Evolutionary conservation across 2,113 vertebrate species (phyloP).

Genomic region (Perccottus glenii): DNA sequence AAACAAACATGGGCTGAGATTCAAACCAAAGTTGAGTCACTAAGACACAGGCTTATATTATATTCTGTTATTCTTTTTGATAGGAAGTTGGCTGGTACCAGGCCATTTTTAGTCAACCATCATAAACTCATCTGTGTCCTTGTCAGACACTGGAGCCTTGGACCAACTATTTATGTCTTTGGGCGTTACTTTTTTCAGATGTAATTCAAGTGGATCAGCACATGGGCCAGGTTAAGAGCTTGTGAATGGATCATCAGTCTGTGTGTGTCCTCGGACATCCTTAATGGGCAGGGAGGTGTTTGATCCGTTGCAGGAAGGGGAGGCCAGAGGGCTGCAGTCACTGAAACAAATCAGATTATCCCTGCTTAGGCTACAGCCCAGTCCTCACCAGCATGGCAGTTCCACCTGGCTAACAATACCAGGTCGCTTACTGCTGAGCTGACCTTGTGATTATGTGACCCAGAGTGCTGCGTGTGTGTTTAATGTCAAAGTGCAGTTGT

Average conservation of each 20-base stretch:
- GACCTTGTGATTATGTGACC: conserved; percentile 58
- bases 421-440: conserved; percentile 44
- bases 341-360: conserved; percentile 67
- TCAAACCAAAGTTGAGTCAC: too few relatives aligned
- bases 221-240: conserved; percentile 39
- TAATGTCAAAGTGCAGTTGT: conserved; percentile 21
- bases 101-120: too few relatives aligned
- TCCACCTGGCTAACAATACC: conserved; percentile 52
- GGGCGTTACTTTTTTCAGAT: background rate
- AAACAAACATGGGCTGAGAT: too few relatives aligned
- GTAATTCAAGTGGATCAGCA: conserved; percentile 31
- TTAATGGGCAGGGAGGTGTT: conserved; percentile 50
- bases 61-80: too few relatives aligned
- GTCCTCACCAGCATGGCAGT: conserved; percentile 34
- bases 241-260: conserved; percentile 52
- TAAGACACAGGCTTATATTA: too few relatives aligned
- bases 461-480: conserved; percentile 19
- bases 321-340: conserved; percentile 38
- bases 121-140: too few relatives aligned
- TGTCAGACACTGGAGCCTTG: too few relatives aligned
- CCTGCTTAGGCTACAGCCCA: conserved; percentile 42
- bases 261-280: conserved; percentile 49
- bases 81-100: too few relatives aligned
- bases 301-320: conserved; percentile 46
- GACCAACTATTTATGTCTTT: background rate